Conservation (phyloP, 2,888 invertebrate genomes). For the Archips crataeganus region DNA sequence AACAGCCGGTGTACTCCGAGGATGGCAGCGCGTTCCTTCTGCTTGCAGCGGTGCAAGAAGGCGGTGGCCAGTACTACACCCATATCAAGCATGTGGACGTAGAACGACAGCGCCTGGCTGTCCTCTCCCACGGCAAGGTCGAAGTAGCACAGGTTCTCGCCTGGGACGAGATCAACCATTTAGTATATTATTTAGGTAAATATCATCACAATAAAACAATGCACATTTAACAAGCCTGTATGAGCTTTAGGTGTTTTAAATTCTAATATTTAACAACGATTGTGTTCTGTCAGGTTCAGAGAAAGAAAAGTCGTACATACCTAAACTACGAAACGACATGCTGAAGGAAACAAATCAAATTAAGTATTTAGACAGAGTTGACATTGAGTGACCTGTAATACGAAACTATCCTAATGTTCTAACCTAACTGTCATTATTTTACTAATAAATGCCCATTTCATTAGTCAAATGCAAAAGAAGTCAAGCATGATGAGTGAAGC, state of each 20-base stretch:
- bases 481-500: slow-evolving; percentile 17
- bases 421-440: slow-evolving; percentile 22
- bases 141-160: slow-evolving; percentile 93
- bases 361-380: slow-evolving; percentile 69
- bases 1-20: slow-evolving; percentile 93
- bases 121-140: slow-evolving; percentile 94
- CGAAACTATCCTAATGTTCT: slow-evolving; percentile 26
- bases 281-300: slow-evolving; percentile 73
- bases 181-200: slow-evolving; percentile 90
- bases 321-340: slow-evolving; percentile 76
- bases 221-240: not conserved
- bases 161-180: slow-evolving; percentile 94
- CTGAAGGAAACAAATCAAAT: slow-evolving; percentile 77
- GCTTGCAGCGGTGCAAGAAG: slow-evolving; percentile 93
- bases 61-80: slow-evolving; percentile 93
- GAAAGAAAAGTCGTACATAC: slow-evolving; percentile 67
- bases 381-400: not conserved
- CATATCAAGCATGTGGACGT: slow-evolving; percentile 95
- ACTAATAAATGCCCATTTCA: slow-evolving; percentile 28
- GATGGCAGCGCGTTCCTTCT: slow-evolving; percentile 94
- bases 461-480: slow-evolving; percentile 7
- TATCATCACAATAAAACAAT: not conserved
- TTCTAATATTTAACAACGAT: slow-evolving; percentile 28
- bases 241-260: slow-evolving; percentile 5
- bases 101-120: slow-evolving; percentile 92